Conservation (phyloP, 2,797 vertebrate genomes). For the Trematomus bernacchii region DNA sequence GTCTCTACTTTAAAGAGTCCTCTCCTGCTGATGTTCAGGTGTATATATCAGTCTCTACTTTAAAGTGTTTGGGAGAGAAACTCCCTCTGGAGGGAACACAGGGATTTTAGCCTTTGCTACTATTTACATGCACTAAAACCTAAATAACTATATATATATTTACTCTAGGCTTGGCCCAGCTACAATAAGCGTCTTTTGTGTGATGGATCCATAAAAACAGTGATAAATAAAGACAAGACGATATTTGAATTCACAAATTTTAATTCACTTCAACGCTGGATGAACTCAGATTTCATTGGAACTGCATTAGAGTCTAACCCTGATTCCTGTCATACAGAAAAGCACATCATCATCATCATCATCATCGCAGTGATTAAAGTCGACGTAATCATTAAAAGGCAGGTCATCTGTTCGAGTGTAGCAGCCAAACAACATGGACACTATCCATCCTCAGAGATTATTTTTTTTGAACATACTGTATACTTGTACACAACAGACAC, state of each 20-base stretch:
- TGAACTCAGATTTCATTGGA: constrained; percentile 72
- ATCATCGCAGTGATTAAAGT: constrained; percentile 48
- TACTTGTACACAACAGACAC: constrained; percentile 71
- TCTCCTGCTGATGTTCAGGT: no score
- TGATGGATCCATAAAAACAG: background rate
- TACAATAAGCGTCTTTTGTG: constrained; percentile 22
- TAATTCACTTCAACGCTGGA: constrained; percentile 81
- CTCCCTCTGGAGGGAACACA: no score
- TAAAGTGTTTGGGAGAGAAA: no score
- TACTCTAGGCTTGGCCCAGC: constrained; percentile 23
- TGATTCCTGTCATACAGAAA: constrained; percentile 81
- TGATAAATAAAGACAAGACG: constrained; percentile 45
- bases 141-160: no score
- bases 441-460: constrained; percentile 58
- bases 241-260: constrained; percentile 77
- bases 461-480: constrained; percentile 57
- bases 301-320: constrained; percentile 76
- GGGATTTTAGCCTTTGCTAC: no score
- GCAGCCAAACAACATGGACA: constrained; percentile 67
- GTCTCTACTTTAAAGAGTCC: no score
- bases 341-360: constrained; percentile 61
- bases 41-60: no score
- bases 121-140: no score
- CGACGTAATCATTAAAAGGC: constrained; percentile 55
- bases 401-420: constrained; percentile 70